Base-by-base conservation (phyloP, 1,140 invertebrate species). In the Drosophila persimilis region DNA sequence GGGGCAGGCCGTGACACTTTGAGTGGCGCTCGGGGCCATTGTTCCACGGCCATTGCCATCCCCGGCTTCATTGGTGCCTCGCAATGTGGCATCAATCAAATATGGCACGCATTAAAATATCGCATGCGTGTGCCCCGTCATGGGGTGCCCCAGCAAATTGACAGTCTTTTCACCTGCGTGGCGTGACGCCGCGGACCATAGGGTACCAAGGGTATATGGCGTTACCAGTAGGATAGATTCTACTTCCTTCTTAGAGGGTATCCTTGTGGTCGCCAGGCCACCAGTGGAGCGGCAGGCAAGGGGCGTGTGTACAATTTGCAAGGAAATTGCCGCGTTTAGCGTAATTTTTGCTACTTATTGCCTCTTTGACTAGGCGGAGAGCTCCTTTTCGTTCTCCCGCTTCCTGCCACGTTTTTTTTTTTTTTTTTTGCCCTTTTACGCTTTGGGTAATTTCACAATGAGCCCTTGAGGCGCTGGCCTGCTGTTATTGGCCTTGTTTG, bases 321-420 rank as follows among this genome's bases (percentile, higher is more conserved):
- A 80, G 85, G 85, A 89, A 85, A 85, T 85, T 85, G 81, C 81
- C 80, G 72, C 81, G 81, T 85, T 85, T 85, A 85, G 81, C 83
- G 81, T 85, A 85, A 85, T 85, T 85, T 85, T 88, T 86, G 81
- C 81, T 85, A 85, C 81, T 85, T 85, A 85, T 88, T 85, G 81
- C 81, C 77, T 67, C 69, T 81, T 71, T 76, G 64, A 56, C 66
- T 69, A 57, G 77, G 54, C 15, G 15, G 46, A 17, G 29, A 69
- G 43, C 54, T 66, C 65, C 53, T 77, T 66, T 64, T 58, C 48
- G 64, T 69, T 69, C 2, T 51, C 39, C 26, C 26, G 43, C 44
- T 61, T 31, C 22, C 54, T 24, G 17, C 31, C 43, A 41, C 29
- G 44, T 39, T 15, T 15, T 15, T 47, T 39, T 39, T 15, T 15